A percentile compares a stretch with the other conserved stretches of the same genome.
phyloP scores from a whole-genome alignment of 2,888 invertebrate species.

The Aspidapion aeneum region DNA sequence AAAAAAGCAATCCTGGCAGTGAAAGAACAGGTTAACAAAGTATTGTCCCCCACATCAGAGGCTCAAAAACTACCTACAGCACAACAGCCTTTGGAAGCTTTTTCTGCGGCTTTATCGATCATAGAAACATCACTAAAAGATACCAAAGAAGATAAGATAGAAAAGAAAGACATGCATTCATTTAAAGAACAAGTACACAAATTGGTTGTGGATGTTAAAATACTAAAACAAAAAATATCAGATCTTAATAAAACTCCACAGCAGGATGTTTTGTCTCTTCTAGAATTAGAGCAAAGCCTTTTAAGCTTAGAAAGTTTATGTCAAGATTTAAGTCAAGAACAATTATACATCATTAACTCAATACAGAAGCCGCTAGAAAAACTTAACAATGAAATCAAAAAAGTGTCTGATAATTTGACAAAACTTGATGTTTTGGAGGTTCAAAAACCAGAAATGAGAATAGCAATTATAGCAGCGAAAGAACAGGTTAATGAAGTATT shows the following conservation, averaged over 20 bases:
- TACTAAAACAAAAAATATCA: constrained; percentile 4
- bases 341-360: not conserved
- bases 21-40: too few species aligned
- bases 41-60: too few species aligned
- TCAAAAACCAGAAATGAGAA: constrained; percentile 16
- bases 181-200: too few species aligned
- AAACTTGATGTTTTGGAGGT: too few species aligned
- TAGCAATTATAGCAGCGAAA: constrained; percentile 22
- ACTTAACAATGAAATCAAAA: constrained; percentile 6
- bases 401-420: not conserved
- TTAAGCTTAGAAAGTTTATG: not conserved
- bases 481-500: constrained; percentile 15
- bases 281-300: not conserved
- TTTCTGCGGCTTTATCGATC: too few species aligned
- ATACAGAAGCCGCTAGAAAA: not conserved
- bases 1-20: too few species aligned
- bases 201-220: not conserved
- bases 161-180: too few species aligned
- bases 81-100: too few species aligned
- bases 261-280: constrained; percentile 7
- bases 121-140: too few species aligned
- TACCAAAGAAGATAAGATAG: too few species aligned
- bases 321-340: not conserved
- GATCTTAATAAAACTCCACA: constrained; percentile 3
- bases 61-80: too few species aligned